These are phyloP conservation scores for Cynopterus brachyotis DNA, from an alignment of 2,113 vertebrate species.

Conservation along the genomic window DNA sequence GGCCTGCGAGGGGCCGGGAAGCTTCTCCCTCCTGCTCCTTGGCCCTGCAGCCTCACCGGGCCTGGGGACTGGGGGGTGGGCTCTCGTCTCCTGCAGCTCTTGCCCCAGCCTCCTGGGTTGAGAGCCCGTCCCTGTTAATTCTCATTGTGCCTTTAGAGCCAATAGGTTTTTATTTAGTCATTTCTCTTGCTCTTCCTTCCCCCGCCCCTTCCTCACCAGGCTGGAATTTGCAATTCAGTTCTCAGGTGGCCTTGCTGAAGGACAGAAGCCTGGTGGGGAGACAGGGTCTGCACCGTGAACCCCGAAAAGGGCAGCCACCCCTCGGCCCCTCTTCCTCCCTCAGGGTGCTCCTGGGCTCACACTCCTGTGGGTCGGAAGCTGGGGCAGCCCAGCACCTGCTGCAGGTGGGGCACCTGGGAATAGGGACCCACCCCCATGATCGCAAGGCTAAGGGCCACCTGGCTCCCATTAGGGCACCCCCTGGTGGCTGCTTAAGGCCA, in stretches of 20 bases:
- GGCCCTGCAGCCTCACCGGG: not conserved
- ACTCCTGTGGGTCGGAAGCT: rapidly evolving
- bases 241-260: constrained; percentile 75
- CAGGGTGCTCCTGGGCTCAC: not conserved
- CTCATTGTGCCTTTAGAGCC: constrained; percentile 55
- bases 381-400: not conserved
- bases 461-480: not conserved
- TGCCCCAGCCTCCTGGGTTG: not conserved
- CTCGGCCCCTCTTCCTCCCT: not conserved
- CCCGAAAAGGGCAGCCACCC: not conserved
- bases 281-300: not conserved
- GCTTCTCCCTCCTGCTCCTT: not conserved
- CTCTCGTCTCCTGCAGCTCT: rapidly evolving
- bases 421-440: rapidly evolving
- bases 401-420: not conserved
- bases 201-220: constrained; percentile 59
- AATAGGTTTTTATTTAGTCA: constrained; percentile 77
- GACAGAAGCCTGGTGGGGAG: not conserved
- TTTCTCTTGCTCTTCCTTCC: constrained; percentile 71
- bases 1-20: no score
- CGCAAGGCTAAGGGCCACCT: not conserved
- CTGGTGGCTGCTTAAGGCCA: constrained; percentile 31
- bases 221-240: constrained; percentile 78
- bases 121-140: constrained; percentile 66
- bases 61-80: not conserved